These are phyloP conservation scores for Saccostrea cuccullata DNA, from an alignment of 1,140 invertebrate species.

Conservation along the genomic window DNA sequence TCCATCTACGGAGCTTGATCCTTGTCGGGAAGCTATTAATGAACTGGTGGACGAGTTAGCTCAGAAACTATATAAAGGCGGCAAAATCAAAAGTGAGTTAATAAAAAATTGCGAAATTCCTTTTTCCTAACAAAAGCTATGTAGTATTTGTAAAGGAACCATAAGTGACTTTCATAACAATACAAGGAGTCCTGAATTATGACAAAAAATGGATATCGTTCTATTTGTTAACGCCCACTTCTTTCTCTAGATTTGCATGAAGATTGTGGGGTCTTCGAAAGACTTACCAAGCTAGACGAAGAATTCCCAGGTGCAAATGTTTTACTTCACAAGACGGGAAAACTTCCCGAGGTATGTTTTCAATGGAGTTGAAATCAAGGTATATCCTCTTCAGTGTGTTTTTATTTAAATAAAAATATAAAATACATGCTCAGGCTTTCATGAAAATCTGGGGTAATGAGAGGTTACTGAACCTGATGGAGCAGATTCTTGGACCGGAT, in stretches of 20 bases:
- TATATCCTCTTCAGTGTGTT: background rate
- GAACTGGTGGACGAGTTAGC: constrained; percentile 69
- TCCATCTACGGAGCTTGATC: constrained; percentile 63
- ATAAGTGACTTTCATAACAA: too few species aligned
- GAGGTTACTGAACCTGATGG: constrained; percentile 72
- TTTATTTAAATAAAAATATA: background rate
- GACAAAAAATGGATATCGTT: too few species aligned
- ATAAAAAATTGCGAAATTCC: background rate
- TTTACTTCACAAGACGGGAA: constrained; percentile 70
- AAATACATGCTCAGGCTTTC: constrained; percentile 60
- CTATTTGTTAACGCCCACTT: too few species aligned
- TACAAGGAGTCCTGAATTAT: too few species aligned
- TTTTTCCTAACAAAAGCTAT: too few species aligned
- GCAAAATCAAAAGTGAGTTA: constrained; percentile 69
- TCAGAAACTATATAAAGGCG: constrained; percentile 66
- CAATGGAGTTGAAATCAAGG: background rate
- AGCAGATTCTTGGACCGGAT: constrained; percentile 75
- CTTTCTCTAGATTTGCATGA: constrained; percentile 67
- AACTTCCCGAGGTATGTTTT: constrained; percentile 66
- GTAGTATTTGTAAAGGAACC: too few species aligned
- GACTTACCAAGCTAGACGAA: constrained; percentile 71
- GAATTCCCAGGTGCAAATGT: constrained; percentile 75
- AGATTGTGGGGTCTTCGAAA: constrained; percentile 69
- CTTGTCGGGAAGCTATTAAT: constrained; percentile 59
- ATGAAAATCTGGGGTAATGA: constrained; percentile 72